Percentiles rank a stretch among this genome's conserved stretches.
Conservation (phyloP, 2,888 invertebrate genomes). For the Orchestes rusci region DNA sequence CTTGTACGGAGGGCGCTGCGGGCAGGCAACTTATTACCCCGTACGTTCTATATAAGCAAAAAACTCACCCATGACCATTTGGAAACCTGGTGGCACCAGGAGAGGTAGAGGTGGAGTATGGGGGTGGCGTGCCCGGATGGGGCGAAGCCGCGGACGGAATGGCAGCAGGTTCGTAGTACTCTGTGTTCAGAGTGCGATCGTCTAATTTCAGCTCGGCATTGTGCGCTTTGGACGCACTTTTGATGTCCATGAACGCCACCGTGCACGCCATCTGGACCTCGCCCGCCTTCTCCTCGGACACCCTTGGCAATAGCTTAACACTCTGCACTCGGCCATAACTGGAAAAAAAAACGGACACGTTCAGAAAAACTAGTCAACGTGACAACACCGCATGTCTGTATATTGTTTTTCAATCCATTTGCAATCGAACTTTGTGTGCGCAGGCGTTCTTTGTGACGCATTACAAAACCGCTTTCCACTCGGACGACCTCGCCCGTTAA, state of each 20-base stretch:
- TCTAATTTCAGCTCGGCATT: slow-evolving; percentile 84
- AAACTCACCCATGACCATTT: slow-evolving; percentile 49
- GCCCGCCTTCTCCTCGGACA: slow-evolving; percentile 47
- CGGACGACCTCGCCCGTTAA: slow-evolving; percentile 12
- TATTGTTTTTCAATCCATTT: slow-evolving; percentile 10
- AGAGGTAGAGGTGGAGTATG: slow-evolving; percentile 57
- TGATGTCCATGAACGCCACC: slow-evolving; percentile 95
- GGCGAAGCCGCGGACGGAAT: slow-evolving; percentile 59
- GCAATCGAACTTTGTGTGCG: slow-evolving; percentile 9
- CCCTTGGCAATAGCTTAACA: slow-evolving; percentile 79
- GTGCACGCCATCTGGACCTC: slow-evolving; percentile 72
- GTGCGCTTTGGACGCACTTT: slow-evolving; percentile 88
- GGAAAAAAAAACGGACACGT: slow-evolving; percentile 30
- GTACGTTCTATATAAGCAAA: no score
- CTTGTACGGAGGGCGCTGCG: no score
- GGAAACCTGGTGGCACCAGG: slow-evolving; percentile 49
- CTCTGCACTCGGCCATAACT: slow-evolving; percentile 98
- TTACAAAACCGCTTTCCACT: slow-evolving; percentile 13
- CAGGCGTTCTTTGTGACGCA: slow-evolving; percentile 6
- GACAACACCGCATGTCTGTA: slow-evolving; percentile 9
- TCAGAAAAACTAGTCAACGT: background rate
- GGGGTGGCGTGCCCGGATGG: slow-evolving; percentile 40
- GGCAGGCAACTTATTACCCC: no score
- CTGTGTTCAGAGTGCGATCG: slow-evolving; percentile 79
- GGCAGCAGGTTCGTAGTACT: slow-evolving; percentile 83